phyloP scores from a whole-genome alignment of 2,888 invertebrate genomes.

The Elegia similella region DNA sequence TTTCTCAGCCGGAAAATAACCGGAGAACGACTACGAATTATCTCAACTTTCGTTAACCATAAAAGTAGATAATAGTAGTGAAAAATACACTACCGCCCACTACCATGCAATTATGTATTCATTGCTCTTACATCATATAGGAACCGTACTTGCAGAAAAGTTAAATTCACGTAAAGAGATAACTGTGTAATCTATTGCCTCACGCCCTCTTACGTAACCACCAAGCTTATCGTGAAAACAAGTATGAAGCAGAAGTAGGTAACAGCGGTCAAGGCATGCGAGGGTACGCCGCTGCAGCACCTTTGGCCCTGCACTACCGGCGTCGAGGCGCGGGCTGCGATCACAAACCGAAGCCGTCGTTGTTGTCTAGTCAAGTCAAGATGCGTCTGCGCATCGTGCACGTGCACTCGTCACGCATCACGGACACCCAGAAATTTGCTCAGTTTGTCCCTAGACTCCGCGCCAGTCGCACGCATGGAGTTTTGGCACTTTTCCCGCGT shows the following conservation, averaged over 20 bases:
- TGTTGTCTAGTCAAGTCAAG: slow-evolving; percentile 38
- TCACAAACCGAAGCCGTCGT: slow-evolving; percentile 11
- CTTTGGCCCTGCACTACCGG: slow-evolving; percentile 15
- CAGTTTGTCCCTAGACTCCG: slow-evolving; percentile 68
- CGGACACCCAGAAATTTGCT: slow-evolving; percentile 70
- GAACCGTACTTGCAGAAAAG: slow-evolving; percentile 9
- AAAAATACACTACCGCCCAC: slow-evolving; percentile 6
- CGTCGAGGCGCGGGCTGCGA: neutral
- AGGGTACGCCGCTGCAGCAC: slow-evolving; percentile 21
- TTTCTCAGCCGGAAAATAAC: slow-evolving; percentile 36
- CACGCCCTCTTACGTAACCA: slow-evolving; percentile 36
- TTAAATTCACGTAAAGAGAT: slow-evolving; percentile 20
- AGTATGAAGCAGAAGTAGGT: slow-evolving; percentile 30
- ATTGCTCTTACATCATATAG: slow-evolving; percentile 18
- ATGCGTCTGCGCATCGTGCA: slow-evolving; percentile 65
- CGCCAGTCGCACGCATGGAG: slow-evolving; percentile 65
- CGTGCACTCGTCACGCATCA: slow-evolving; percentile 76
- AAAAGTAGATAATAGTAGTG: slow-evolving; percentile 5
- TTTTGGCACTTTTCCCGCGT: slow-evolving; percentile 51
- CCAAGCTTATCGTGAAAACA: slow-evolving; percentile 44
- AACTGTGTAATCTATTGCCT: slow-evolving; percentile 30
- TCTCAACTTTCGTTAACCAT: slow-evolving; percentile 22
- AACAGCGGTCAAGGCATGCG: slow-evolving; percentile 26
- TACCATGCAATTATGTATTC: slow-evolving; percentile 10
- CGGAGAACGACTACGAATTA: slow-evolving; percentile 31